Evolutionary conservation across 23 tunicate genomes (phyloP), one percentile per base, ranked within the genome.

Genomic region (Styela plicata): DNA sequence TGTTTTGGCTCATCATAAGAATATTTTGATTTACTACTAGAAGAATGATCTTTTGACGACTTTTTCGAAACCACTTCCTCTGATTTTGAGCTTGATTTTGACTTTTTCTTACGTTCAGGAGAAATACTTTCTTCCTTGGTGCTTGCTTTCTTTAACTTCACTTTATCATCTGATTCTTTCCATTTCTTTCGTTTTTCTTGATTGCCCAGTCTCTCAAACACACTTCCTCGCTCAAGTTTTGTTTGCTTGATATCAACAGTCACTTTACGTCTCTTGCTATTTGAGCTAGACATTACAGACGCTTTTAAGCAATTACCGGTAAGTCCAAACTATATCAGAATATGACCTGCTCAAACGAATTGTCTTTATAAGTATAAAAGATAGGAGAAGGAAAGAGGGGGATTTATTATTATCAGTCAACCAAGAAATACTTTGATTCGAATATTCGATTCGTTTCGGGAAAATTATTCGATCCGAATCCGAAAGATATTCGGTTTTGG

Each of bases 211-310:
- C 77, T 34, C 3, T 33, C 77, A 71, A 71, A 71, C 34, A 71
- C 77, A 29, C 77, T 71, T 3, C 77, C 77, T 71, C 77, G 5
- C 17, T 71, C 77, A 5, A 71, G 35, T 71, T 71, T 71, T 32
- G 77, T 71, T 30, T 71, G 77, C 77, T 71, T 71, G 23, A 71
- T 71, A 17, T 71, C 77, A 32, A 71, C 77, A 71, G 77, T 71
- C 37, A 71, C 77, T 71, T 71, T 71, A 16, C 77, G 35, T 19
- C 77, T 27, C 29, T 71, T 71, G 34, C 77, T 71, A 71, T 34
- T 71, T 5, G 77, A 71, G 34, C 36, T 28, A 16, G 35, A 66
- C 71, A 66, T 66, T 7, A 5, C 71, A 44, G n/a, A n/a, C n/a
- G n/a, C n/a, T n/a, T n/a, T n/a, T n/a, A n/a, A n/a, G n/a, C n/a